Percentiles rank a stretch among this genome's conserved stretches.
phyloP scores from a whole-genome alignment of 1,140 invertebrate species.

The Ptiloglossa arizonensis region DNA sequence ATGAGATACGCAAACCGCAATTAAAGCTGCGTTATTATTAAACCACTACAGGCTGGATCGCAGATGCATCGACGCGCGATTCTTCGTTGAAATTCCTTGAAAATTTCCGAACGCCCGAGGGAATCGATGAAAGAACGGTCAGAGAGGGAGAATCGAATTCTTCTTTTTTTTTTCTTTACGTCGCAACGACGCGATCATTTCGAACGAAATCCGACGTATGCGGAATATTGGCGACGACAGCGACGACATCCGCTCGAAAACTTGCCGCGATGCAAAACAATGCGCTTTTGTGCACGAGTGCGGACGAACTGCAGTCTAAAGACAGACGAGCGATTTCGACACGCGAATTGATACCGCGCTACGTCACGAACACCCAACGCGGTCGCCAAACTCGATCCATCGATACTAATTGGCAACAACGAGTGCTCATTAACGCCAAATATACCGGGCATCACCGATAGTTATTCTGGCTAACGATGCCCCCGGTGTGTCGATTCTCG shows the following conservation, averaged over 20 bases:
- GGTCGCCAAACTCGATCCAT: conserved; percentile 43
- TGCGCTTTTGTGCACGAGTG: neutral
- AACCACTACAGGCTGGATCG: neutral
- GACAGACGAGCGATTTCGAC: conserved; percentile 33
- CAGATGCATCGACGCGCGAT: neutral
- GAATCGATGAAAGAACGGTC: neutral
- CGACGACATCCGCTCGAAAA: neutral
- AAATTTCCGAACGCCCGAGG: no score
- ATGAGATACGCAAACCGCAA: neutral
- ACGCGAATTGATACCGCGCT: conserved; percentile 24
- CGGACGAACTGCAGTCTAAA: conserved; percentile 9
- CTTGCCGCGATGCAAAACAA: neutral
- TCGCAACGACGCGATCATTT: neutral
- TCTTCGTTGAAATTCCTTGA: neutral
- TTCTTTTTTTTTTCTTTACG: no score
- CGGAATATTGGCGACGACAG: no score
- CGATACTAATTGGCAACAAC: conserved; percentile 62
- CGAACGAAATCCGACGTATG: neutral
- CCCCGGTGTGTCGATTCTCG: neutral
- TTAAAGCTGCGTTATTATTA: conserved; percentile 11
- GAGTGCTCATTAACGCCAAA: conserved; percentile 42
- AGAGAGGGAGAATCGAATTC: no score
- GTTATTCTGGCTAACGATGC: conserved; percentile 32
- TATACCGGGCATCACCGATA: conserved; percentile 30
- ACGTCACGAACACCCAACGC: conserved; percentile 8